These are phyloP conservation scores for Buceros bicornis DNA, from an alignment of 2,797 vertebrate genomes.

Conservation along the genomic window DNA sequence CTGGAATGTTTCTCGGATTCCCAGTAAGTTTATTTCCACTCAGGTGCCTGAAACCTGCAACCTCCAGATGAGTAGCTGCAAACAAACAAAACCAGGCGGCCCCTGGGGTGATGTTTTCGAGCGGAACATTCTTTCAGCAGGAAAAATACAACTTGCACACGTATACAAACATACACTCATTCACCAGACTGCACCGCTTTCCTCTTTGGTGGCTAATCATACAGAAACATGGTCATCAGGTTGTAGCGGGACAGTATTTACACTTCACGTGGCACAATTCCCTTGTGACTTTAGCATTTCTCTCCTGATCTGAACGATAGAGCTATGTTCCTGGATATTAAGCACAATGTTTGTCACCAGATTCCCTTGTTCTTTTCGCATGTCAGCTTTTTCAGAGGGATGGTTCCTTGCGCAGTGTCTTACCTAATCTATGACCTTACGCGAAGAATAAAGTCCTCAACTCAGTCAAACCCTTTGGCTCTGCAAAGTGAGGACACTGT, in stretches of 20 bases:
- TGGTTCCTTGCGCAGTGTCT: neutral
- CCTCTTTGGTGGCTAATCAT: neutral
- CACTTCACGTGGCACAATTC: neutral
- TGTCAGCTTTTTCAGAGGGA: neutral
- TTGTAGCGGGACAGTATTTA: neutral
- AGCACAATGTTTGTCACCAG: neutral
- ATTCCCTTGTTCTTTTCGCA: fast-evolving
- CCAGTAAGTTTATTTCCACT: neutral
- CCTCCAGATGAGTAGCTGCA: neutral
- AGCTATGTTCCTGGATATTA: neutral
- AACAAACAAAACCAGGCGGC: neutral
- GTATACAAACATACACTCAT: fast-evolving
- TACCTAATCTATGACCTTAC: neutral
- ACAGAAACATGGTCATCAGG: neutral
- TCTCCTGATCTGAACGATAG: neutral
- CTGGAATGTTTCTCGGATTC: neutral
- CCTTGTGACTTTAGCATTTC: fast-evolving
- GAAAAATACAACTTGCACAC: neutral
- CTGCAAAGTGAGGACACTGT: neutral
- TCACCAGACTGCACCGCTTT: neutral
- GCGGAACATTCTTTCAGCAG: neutral
- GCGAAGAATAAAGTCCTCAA: neutral
- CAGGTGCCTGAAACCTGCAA: neutral
- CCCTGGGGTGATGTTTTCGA: fast-evolving
- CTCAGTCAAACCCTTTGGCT: neutral